Conservation (phyloP, 2,113 vertebrate genomes). For the Thalassoma bifasciatum region DNA sequence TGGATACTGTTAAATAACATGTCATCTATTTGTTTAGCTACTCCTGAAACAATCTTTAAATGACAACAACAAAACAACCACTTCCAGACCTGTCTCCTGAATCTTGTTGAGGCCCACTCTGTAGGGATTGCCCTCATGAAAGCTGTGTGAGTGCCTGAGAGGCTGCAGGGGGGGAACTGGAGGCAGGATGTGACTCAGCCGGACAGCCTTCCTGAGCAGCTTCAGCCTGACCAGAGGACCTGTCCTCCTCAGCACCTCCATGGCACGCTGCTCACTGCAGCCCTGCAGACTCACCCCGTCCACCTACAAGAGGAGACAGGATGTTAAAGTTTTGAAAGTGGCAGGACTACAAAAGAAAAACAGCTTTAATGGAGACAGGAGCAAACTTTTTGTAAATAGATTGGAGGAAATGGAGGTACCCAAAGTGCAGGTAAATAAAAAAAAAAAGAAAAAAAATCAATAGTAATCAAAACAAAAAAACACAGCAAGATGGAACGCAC, state of each 20-base stretch:
- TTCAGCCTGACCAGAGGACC: constrained; percentile 87
- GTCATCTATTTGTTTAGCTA: constrained; percentile 5
- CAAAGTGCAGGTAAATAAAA: neutral
- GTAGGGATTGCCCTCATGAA: constrained; percentile 66
- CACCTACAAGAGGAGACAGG: constrained; percentile 81
- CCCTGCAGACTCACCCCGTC: constrained; percentile 93
- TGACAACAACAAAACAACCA: constrained; percentile 1
- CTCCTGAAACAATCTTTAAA: neutral
- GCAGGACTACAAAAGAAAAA: neutral
- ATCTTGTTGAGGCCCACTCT: constrained; percentile 68
- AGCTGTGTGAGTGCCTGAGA: constrained; percentile 76
- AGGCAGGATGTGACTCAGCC: constrained; percentile 61
- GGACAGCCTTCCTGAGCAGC: constrained; percentile 82
- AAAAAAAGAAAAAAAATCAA: constrained; percentile 32
- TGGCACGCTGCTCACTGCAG: constrained; percentile 92
- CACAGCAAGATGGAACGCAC: constrained; percentile 4
- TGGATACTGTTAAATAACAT: neutral
- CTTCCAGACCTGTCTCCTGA: constrained; percentile 70
- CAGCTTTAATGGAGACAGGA: neutral
- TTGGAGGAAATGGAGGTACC: neutral
- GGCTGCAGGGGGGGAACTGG: constrained; percentile 67
- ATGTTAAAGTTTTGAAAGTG: neutral
- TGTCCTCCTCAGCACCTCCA: constrained; percentile 89
- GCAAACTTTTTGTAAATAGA: neutral
- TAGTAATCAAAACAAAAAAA: constrained; percentile 36